Conservation (phyloP, 2,797 vertebrate genomes). For the Channallabes apus region DNA sequence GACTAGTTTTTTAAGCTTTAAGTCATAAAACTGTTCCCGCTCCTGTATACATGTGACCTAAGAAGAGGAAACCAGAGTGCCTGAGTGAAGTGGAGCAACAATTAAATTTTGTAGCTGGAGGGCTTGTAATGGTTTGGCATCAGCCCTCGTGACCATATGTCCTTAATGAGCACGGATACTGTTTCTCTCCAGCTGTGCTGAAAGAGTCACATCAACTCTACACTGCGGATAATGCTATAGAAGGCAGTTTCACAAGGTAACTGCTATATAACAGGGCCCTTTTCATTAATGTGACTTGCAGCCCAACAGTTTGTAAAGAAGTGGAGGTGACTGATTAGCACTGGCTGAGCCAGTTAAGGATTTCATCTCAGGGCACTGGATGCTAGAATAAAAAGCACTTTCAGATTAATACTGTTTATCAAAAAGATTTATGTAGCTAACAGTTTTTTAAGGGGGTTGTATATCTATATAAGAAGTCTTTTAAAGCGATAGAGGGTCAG, state of each 20-base stretch:
- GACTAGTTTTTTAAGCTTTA: neutral
- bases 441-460: neutral
- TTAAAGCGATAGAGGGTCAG: neutral
- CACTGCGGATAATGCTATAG: slow-evolving; percentile 5
- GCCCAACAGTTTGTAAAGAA: slow-evolving; percentile 10
- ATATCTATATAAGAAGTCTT: neutral
- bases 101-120: slow-evolving; percentile 39
- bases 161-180: slow-evolving; percentile 41
- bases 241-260: neutral
- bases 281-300: neutral
- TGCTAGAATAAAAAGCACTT: neutral
- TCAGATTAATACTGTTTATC: neutral
- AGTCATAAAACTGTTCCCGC: neutral
- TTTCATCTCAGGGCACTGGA: neutral
- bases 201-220: slow-evolving; percentile 5
- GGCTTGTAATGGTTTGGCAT: slow-evolving; percentile 31
- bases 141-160: slow-evolving; percentile 20
- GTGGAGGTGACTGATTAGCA: neutral
- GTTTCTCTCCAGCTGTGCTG: slow-evolving; percentile 39
- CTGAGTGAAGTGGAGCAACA: slow-evolving; percentile 18
- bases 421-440: neutral
- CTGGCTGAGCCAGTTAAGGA: neutral
- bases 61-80: slow-evolving; percentile 38
- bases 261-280: slow-evolving; percentile 1
- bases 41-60: slow-evolving; percentile 25